phyloP scores from a whole-genome alignment of 2,113 vertebrate genomes.

The Hippolais icterina region DNA sequence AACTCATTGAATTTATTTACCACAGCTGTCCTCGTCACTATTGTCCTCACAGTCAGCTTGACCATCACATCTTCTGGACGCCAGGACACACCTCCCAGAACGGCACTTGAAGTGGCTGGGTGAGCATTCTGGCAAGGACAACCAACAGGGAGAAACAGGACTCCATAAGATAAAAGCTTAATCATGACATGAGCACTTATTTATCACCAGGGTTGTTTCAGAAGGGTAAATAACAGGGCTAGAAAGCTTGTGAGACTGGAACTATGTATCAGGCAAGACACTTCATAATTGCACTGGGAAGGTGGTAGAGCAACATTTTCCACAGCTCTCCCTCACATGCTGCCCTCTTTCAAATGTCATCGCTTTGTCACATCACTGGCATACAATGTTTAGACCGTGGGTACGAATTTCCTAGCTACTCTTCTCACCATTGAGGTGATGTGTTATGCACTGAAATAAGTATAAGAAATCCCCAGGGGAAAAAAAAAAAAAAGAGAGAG shows the following conservation, averaged over 20 bases:
- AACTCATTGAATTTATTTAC: slow-evolving; percentile 65
- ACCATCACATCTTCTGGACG: slow-evolving; percentile 89
- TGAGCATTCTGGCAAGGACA: slow-evolving; percentile 86
- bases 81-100: slow-evolving; percentile 89
- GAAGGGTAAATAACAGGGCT: neutral
- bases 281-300: neutral
- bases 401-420: neutral
- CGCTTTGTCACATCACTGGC: neutral
- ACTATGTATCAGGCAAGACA: neutral
- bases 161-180: neutral
- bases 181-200: neutral
- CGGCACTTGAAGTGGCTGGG: slow-evolving; percentile 94
- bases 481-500: no score
- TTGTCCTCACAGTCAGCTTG: slow-evolving; percentile 92
- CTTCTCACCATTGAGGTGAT: neutral
- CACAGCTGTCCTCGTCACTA: slow-evolving; percentile 94
- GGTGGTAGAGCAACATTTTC: neutral
- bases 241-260: neutral
- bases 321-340: neutral
- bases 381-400: neutral
- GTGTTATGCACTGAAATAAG: neutral
- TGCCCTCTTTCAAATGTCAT: neutral
- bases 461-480: neutral
- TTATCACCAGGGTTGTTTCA: neutral
- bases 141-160: neutral